Conservation (phyloP, 1,140 invertebrate species). For the Ptiloglossa arizonensis region DNA sequence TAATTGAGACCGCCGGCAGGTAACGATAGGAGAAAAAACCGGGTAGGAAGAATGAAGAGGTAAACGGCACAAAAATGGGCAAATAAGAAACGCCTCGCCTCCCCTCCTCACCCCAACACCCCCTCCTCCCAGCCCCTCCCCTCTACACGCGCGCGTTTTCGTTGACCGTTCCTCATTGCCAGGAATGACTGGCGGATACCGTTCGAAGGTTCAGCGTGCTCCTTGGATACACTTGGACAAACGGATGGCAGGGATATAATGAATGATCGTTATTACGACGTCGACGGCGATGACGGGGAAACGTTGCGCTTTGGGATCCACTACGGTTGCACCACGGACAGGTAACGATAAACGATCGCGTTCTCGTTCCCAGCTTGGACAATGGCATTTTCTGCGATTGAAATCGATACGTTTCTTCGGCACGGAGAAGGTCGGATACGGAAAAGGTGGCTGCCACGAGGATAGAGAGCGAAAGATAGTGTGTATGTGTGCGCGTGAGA, state of each 20-base stretch:
- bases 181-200: constrained; percentile 69
- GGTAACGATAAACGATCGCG: constrained; percentile 1
- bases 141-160: constrained; percentile 49
- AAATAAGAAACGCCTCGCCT: constrained; percentile 55
- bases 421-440: too few species aligned
- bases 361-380: background rate
- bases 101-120: too few species aligned
- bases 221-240: constrained; percentile 15
- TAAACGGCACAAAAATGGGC: constrained; percentile 67
- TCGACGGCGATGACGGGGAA: constrained; percentile 28
- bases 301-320: background rate
- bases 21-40: constrained; percentile 25
- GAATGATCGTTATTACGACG: constrained; percentile 64
- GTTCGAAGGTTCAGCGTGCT: constrained; percentile 15
- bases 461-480: too few species aligned
- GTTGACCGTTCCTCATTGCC: constrained; percentile 64
- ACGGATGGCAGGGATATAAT: constrained; percentile 62
- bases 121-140: too few species aligned
- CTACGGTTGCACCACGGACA: background rate
- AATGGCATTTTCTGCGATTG: background rate
- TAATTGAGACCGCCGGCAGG: constrained; percentile 45
- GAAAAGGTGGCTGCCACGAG: too few species aligned
- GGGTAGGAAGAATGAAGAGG: constrained; percentile 55
- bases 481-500: too few species aligned
- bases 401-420: constrained; percentile 18